Base-by-base conservation (phyloP, 37 sponge, comb jelly and placozoan species). In the Lycopodina hypogea region DNA sequence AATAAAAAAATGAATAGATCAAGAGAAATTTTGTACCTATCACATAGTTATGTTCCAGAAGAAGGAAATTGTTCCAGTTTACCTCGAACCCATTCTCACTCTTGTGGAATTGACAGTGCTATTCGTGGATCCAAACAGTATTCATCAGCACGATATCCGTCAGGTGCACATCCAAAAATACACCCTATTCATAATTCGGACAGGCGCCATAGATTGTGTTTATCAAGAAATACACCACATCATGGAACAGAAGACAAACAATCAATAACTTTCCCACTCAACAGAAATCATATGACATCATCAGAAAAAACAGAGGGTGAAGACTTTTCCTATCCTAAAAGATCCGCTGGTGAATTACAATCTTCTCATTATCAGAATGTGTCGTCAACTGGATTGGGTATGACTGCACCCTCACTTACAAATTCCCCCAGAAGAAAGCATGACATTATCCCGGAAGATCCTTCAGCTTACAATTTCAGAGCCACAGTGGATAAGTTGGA, bases 131-230 rank as follows among this genome's bases (percentile, higher is more conserved):
- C 35, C 19, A 73, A 73, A 53, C 56, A 50, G 8, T 73, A 73
- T 29, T 73, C 74, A 4, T 73, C 74, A 32, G 74, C 74, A 8
- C 74, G 74, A n/a, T 73, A 73, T 35, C 21, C 33, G 2, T 21
- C 6, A 45, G 9, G 48, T 45, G 4, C 9, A 9, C 48, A 4
- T 45, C 48, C 48, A 45, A 45, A 45, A 45, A 9, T 45, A 45
- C 48, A 45, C 9, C 9, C 48, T 45, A 45, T 45, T 45, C 9
- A 45, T 45, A 45, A 45, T 9, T 45, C 48, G 4, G 48, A 70
- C 11, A 1, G 26, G 41, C 14, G 48, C 2, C 29, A 40, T 23
- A 41, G 2, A 6, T 2, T 40, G 35, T 48, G 23, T 15, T 48
- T 70, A n/a, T 42, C 71, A 23, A 70, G 71, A 45, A 41, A 70